A percentile compares a stretch with the other conserved stretches of the same genome.
phyloP scores from a whole-genome alignment of 2,888 invertebrate species.

The Petrophora chlorosata region DNA sequence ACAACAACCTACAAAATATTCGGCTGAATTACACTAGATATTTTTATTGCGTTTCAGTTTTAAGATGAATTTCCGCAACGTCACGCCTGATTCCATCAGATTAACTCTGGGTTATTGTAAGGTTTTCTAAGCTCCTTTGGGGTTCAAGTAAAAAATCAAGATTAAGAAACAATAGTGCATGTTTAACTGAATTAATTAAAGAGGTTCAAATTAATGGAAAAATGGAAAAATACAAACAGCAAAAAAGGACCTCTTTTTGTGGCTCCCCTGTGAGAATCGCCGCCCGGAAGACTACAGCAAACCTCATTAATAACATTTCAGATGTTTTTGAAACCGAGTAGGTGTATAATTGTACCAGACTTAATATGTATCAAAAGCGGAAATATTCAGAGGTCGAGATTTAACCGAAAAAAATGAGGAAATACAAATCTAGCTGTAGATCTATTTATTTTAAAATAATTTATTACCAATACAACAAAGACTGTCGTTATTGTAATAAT shows the following conservation, averaged over 20 bases:
- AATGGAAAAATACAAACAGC: background rate
- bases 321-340: slow-evolving; percentile 25
- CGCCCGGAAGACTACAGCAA: slow-evolving; percentile 28
- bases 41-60: too few relatives aligned
- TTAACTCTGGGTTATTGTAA: too few relatives aligned
- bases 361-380: slow-evolving; percentile 39
- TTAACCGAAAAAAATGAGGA: slow-evolving; percentile 45
- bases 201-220: background rate
- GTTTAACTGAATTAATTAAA: background rate
- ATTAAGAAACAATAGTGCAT: too few relatives aligned
- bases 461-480: slow-evolving; percentile 41
- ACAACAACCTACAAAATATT: too few relatives aligned
- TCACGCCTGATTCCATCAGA: too few relatives aligned
- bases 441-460: slow-evolving; percentile 43
- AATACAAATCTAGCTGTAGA: slow-evolving; percentile 33
- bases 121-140: too few relatives aligned
- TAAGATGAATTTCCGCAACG: too few relatives aligned
- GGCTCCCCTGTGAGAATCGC: slow-evolving; percentile 16
- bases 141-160: too few relatives aligned
- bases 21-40: too few relatives aligned
- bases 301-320: slow-evolving; percentile 22
- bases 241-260: slow-evolving; percentile 14
- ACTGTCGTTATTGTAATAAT: slow-evolving; percentile 19
- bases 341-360: slow-evolving; percentile 27
- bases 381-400: slow-evolving; percentile 38